Evolutionary conservation across 2,797 vertebrate species (phyloP).

Genomic region (Sphenodon punctatus): DNA sequence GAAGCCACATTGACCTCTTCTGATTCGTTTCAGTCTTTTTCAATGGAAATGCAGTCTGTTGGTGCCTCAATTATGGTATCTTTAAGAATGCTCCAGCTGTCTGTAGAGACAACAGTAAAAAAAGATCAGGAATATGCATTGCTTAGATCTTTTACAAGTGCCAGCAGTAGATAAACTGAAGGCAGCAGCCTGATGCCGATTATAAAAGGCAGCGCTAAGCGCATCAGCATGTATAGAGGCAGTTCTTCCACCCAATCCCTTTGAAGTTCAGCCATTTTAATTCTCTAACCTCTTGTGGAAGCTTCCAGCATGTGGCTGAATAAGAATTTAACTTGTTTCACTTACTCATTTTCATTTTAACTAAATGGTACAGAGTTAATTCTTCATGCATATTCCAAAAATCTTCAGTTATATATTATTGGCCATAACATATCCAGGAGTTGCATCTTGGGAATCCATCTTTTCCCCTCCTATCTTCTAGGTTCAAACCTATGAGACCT

Average conservation of each 20-base stretch:
- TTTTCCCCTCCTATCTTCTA: too few species aligned
- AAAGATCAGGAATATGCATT: neutral
- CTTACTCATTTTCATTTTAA: neutral
- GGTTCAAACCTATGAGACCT: too few species aligned
- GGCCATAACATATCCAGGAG: neutral
- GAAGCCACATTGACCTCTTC: neutral
- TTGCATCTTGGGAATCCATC: too few species aligned
- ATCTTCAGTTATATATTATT: neutral
- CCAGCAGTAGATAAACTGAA: neutral
- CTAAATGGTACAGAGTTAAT: neutral
- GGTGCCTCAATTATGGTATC: neutral
- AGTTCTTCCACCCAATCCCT: neutral
- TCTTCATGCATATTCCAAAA: neutral
- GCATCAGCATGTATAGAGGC: neutral
- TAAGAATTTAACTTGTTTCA: neutral
- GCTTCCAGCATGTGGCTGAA: neutral
- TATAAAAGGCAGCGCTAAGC: neutral
- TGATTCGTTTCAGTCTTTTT: neutral
- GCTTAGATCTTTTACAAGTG: neutral
- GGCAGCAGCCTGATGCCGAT: neutral
- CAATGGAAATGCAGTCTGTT: neutral
- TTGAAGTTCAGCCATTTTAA: neutral
- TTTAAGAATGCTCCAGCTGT: neutral
- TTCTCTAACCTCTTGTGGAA: neutral
- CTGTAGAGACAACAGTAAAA: neutral